Evolutionary conservation across 53 echinoderm and acorn worm species (phyloP).

Genomic region (Pentamera pediparva): DNA sequence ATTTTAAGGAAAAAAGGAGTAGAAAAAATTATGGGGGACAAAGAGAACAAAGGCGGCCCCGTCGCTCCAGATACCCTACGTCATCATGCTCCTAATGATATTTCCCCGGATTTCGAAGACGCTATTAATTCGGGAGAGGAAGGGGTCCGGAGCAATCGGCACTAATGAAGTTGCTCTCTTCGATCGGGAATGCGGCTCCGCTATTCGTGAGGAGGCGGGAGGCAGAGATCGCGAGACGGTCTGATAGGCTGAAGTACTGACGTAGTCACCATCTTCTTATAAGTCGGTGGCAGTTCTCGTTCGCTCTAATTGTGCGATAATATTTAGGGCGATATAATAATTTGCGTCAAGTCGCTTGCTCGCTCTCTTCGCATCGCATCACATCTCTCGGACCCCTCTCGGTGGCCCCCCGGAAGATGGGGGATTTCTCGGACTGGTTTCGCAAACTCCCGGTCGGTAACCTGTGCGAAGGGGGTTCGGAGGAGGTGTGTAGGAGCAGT

Average conservation of each 20-base stretch:
- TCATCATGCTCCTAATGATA: slow-evolving; percentile 7
- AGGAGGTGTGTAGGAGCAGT: slow-evolving; percentile 12
- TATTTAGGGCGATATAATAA: slow-evolving; percentile 19
- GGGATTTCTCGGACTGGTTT: slow-evolving; percentile 21
- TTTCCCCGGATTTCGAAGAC: slow-evolving; percentile 20
- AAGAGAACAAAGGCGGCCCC: slow-evolving; percentile 26
- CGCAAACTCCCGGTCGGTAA: not conserved
- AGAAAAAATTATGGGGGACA: slow-evolving; percentile 5
- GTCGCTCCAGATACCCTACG: slow-evolving; percentile 20
- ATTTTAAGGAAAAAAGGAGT: slow-evolving; percentile 3
- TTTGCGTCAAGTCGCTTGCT: no score
- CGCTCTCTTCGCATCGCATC: no score
- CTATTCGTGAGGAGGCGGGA: no score
- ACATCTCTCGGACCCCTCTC: no score
- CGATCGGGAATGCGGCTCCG: no score
- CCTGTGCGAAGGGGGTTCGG: not conserved
- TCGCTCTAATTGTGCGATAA: not conserved
- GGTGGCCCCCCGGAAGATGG: slow-evolving; percentile 13
- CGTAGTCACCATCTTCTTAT: no score
- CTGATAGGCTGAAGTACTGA: no score
- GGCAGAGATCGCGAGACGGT: no score
- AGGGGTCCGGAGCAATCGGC: not conserved
- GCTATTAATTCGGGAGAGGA: slow-evolving; percentile 7
- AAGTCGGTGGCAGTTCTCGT: no score
- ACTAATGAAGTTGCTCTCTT: slow-evolving; percentile 8